Conservation (phyloP, 2,113 vertebrate species). For the Vimba vimba region DNA sequence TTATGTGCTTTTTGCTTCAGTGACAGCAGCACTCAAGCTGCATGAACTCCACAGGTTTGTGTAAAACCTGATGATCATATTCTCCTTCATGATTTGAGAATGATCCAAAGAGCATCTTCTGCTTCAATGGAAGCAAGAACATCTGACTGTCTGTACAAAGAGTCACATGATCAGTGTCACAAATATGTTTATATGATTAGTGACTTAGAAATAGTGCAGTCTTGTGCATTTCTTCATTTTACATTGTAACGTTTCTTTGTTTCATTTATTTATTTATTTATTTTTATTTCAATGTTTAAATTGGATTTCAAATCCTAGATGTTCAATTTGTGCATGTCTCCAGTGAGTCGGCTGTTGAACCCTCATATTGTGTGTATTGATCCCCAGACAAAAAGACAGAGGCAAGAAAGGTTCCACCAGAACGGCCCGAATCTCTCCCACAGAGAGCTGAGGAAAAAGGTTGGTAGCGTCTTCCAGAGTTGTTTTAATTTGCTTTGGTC, state of each 20-base stretch:
- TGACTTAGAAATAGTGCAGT: background rate
- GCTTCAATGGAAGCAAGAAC: background rate
- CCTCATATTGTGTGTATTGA: slow-evolving; percentile 55
- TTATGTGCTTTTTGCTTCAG: background rate
- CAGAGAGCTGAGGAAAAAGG: slow-evolving; percentile 92
- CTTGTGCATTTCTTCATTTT: background rate
- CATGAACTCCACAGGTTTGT: no score
- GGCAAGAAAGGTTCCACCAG: slow-evolving; percentile 91
- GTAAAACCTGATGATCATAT: background rate
- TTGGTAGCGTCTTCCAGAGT: slow-evolving; percentile 62
- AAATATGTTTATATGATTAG: no score
- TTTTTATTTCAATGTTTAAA: background rate
- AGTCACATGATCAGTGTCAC: background rate
- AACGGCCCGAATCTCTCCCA: slow-evolving; percentile 90
- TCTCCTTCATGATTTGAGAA: background rate
- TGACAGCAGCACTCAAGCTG: background rate
- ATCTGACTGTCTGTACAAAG: background rate
- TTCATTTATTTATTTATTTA: no score
- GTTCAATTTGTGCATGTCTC: background rate
- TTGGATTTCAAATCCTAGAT: background rate
- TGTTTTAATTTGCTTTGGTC: background rate
- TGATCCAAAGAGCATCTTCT: background rate
- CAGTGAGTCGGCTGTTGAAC: background rate
- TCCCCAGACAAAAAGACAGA: slow-evolving; percentile 88
- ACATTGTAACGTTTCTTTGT: background rate